Base-by-base conservation (phyloP, 2,888 invertebrate species). In the Theodoxus fluviatilis region DNA sequence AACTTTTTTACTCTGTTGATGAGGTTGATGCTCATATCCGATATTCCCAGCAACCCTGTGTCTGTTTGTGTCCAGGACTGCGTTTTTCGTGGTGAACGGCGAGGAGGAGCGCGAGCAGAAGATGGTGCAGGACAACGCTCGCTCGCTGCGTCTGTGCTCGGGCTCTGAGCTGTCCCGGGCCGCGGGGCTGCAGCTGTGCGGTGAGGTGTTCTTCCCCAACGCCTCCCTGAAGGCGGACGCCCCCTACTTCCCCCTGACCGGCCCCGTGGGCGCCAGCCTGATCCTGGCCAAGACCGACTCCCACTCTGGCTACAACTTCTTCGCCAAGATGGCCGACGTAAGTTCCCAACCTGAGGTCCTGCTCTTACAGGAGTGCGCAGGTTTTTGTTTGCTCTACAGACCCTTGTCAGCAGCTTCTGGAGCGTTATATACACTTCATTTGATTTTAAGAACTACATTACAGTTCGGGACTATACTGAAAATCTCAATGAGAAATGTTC, bases 171-270 rank as follows among this genome's bases (percentile, higher is more conserved):
- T 95, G 3, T 93, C 94, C 79, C 90, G 91, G 72, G 91, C 93
- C 0, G 90, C 95, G 22, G 96, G 96, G 0, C 89, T 96, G 68
- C 93, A 94, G 89, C 88, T 96, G 61, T 96, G 96, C 83, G 91
- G 92, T 0, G 91, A 94, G 69, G 92, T 94, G 80, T 76, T 81
- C 31, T 78, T 82, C 64, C 78, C 88, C 91, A 89, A 92, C 92
- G 80, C 92, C 92, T 0, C 90, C 92, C 82, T 91, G 91, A 69
- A 67, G 12, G 47, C 67, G 3, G 73, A 55, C 91, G 91, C 81
- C 18, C 83, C 83, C 0, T 74, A 73, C 66, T 83, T 83, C 77
- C 85, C 85, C n/a, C 70, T 85, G 33, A 80, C 79, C 59, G 84
- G 83, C 18, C 85, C 85, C 15, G 72, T 78, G 35, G 71, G 68